Base-by-base conservation (phyloP, 2,888 invertebrate species). In the Stenchaetothrips biformis region DNA sequence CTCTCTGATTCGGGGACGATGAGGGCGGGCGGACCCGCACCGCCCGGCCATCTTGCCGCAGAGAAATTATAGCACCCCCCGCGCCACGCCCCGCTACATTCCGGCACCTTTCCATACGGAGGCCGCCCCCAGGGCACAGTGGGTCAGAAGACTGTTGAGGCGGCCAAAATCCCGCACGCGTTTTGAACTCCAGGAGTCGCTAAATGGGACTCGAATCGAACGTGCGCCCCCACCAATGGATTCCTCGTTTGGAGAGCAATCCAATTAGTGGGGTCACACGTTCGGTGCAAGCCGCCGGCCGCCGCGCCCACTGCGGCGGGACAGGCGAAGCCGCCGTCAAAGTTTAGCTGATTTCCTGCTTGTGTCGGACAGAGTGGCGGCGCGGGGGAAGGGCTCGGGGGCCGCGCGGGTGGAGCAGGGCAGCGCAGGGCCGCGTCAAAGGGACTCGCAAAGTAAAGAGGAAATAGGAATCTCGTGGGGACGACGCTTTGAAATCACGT, bases 391-490 rank as follows among this genome's bases (percentile, higher is more conserved):
- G 37, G 37, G 37, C 37, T 37, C 4, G 37, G n/a, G n/a, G n/a
- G n/a, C n/a, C n/a, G n/a, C n/a, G n/a, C n/a, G n/a, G n/a, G 37
- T 37, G 37, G 37, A 37, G 37, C 37, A 37, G 37, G 37, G 37
- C 37, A 1, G 37, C 2, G 37, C 37, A 37, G 37, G 53, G 67
- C 67, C 21, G 67, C 67, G 8, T 74, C 67, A 74, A 74, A 74
- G 67, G 67, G 67, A 74, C 67, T 74, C 67, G 7, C 67, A 74
- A 25, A 74, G 67, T 74, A 74, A 74, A 74, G 67, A 74, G 67
- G 67, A 74, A 74, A 74, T 74, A 74, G 67, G 67, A 74, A 74
- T 74, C 67, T 74, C 67, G 67, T 74, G 67, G 67, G 67, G 67
- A 74, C 67, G 67, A 74, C 67, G 67, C 67, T 74, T 74, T 74